Evolutionary conservation across 2,113 vertebrate species (phyloP), one percentile per base, ranked within the genome.

Genomic region (Grammomys surdaster): DNA sequence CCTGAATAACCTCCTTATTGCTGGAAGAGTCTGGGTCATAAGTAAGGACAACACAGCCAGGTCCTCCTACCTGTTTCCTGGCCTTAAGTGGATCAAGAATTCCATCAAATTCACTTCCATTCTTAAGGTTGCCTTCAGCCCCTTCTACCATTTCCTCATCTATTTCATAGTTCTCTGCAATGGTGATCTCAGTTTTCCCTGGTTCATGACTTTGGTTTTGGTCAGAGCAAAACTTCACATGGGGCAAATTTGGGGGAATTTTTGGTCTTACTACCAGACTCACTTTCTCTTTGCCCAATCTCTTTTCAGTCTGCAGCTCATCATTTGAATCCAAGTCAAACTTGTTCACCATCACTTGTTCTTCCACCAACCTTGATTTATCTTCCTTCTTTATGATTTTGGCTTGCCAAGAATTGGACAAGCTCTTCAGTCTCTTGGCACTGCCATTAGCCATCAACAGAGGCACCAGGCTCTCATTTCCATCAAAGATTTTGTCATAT

Each of bases 161-260:
- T 70, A 99, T 99, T 78, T 99, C 99, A 96, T 99, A 99, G 97
- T 99, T 99, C 98, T 99, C 99, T 99, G 99, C 99, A 94, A 99
- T 99, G 95, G 99, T 99, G 98, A 99, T 99, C 95, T 99, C 99
- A 88, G 99, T 99, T 97, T 99, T 99, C 89, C 99, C 99, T 5
- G 99, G 99, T 97, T 99, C 99, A 80, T 99, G 98, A 96, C 99
- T 98, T 89, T 99, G 98, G 95, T 99, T 99, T 16, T 99, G 99
- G 95, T 99, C 99, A 75, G 99, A 99, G 97, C 99, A 99, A n/a
- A 99, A 99, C 96, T 99, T 99, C 43, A 99, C 99, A 97, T 99
- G 98, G 24, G 99, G 99, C 89, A 99, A 97, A 93, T 99, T 99
- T 96, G 99, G 98, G 1, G 99, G 99, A 97, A 99, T 99, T 98